phyloP scores from a whole-genome alignment of 2,888 invertebrate species.

The Nomada ferruginata region DNA sequence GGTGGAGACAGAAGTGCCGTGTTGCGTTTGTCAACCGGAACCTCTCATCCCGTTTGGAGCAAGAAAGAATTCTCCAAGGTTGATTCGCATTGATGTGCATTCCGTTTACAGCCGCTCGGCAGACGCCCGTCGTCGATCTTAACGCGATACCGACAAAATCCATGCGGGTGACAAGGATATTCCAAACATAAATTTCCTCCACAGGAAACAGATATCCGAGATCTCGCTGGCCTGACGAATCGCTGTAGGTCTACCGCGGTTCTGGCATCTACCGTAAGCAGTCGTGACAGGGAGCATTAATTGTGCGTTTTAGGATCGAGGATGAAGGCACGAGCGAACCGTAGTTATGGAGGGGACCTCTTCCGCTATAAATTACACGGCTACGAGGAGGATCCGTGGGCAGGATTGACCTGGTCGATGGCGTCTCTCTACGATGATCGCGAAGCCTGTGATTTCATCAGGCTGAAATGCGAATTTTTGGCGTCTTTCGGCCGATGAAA shows the following conservation, averaged over 20 bases:
- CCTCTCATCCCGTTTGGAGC: neutral
- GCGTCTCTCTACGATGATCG: slow-evolving; percentile 39
- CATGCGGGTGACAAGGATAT: slow-evolving; percentile 29
- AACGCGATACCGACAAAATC: neutral
- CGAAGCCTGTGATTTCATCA: slow-evolving; percentile 65
- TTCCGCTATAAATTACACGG: slow-evolving; percentile 78
- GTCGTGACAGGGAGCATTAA: slow-evolving; percentile 64
- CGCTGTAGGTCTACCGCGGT: slow-evolving; percentile 42
- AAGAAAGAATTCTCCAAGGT: neutral
- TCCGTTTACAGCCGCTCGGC: slow-evolving; percentile 3
- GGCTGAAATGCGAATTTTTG: slow-evolving; percentile 62
- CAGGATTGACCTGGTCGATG: slow-evolving; percentile 62
- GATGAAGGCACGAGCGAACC: slow-evolving; percentile 41
- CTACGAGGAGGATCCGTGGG: slow-evolving; percentile 70
- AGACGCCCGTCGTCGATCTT: slow-evolving; percentile 12
- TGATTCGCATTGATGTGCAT: neutral
- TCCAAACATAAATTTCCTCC: neutral
- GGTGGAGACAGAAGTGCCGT: too few species aligned
- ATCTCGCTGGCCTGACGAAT: slow-evolving; percentile 11
- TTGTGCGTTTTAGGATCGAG: slow-evolving; percentile 56
- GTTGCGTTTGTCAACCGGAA: slow-evolving; percentile 9
- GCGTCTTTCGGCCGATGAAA: slow-evolving; percentile 41
- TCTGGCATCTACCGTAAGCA: slow-evolving; percentile 32
- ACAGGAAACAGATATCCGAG: slow-evolving; percentile 5
- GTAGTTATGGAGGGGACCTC: slow-evolving; percentile 21